phyloP scores from a whole-genome alignment of 2,888 invertebrate species.

The Acleris cristana region DNA sequence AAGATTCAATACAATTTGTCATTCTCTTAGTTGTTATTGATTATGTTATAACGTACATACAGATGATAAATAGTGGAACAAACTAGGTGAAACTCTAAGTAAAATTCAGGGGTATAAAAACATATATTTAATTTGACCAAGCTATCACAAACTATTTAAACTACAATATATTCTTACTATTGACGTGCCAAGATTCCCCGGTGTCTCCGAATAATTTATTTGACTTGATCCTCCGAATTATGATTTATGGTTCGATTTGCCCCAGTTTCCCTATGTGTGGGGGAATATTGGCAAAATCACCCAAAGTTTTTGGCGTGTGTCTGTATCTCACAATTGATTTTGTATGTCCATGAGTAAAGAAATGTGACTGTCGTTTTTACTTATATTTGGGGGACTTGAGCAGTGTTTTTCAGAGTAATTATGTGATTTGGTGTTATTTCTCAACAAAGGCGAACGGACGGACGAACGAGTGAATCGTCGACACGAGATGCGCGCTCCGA shows the following conservation, averaged over 20 bases:
- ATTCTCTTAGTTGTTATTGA: no score
- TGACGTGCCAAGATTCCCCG: slow-evolving; percentile 2
- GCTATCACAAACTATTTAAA: slow-evolving; percentile 19
- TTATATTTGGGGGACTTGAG: background rate
- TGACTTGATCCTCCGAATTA: slow-evolving; percentile 13
- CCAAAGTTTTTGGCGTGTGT: slow-evolving; percentile 13
- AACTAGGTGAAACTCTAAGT: no score
- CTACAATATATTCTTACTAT: slow-evolving; percentile 8
- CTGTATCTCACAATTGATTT: slow-evolving; percentile 13
- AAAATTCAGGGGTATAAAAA: background rate
- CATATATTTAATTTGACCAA: background rate
- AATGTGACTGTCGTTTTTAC: background rate
- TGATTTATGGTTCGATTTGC: slow-evolving; percentile 23
- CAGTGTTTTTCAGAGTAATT: background rate
- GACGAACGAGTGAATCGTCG: no score
- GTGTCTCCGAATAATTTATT: slow-evolving; percentile 23
- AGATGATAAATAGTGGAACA: no score
- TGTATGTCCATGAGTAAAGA: slow-evolving; percentile 9
- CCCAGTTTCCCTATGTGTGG: slow-evolving; percentile 22
- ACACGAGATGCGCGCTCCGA: no score
- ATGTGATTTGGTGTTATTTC: no score
- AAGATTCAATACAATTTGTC: no score
- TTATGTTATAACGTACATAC: no score
- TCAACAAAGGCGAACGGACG: no score
- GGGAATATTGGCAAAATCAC: slow-evolving; percentile 16